Conservation (phyloP, 2,888 invertebrate species). For the Amphiduros pacificus region DNA sequence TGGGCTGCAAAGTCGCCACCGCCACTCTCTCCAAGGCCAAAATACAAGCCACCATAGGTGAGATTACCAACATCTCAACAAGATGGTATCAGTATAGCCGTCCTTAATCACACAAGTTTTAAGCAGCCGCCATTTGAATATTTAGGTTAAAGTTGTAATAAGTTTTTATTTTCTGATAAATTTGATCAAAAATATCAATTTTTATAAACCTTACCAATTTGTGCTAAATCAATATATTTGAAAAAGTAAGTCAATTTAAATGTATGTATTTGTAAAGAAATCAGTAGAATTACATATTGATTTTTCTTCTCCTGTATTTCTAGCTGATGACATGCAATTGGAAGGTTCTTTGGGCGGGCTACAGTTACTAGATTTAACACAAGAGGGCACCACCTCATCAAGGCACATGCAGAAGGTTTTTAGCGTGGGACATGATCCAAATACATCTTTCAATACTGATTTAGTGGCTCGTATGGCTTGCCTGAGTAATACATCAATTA, state of each 20-base stretch:
- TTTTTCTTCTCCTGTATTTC: background rate
- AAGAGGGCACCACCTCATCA: constrained; percentile 76
- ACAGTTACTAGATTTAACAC: constrained; percentile 81
- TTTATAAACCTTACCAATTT: too few species aligned
- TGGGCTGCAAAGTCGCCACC: constrained; percentile 83
- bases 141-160: too few species aligned
- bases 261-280: too few species aligned
- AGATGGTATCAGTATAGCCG: too few species aligned
- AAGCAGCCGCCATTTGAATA: too few species aligned
- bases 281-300: too few species aligned
- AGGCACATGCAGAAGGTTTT: constrained; percentile 81
- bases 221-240: too few species aligned
- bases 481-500: constrained; percentile 21
- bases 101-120: too few species aligned
- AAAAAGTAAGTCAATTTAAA: too few species aligned
- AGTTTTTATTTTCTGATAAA: too few species aligned
- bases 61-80: too few species aligned
- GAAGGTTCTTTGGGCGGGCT: constrained; percentile 89
- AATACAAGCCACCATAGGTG: constrained; percentile 86
- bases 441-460: constrained; percentile 7
- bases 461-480: constrained; percentile 30
- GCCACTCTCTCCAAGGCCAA: constrained; percentile 89
- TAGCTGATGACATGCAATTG: constrained; percentile 68
- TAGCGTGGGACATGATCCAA: constrained; percentile 78
- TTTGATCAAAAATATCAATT: too few species aligned